Evolutionary conservation across 1,140 invertebrate genomes (phyloP).

Genomic region (Brachionus manjavacas): DNA sequence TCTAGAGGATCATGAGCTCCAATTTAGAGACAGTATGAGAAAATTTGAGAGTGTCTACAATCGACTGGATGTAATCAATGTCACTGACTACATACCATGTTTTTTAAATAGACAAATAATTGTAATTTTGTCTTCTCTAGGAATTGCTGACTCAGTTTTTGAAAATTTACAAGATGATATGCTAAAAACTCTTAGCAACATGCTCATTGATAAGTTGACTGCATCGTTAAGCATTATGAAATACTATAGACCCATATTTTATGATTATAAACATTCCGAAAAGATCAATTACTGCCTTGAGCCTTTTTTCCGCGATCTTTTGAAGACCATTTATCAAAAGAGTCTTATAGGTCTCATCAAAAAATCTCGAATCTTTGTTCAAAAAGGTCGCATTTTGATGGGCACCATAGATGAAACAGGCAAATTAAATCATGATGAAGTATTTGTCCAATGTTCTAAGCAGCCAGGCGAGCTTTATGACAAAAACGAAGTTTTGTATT

Average conservation of each 20-base stretch:
- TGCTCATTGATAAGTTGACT: neutral
- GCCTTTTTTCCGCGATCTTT: neutral
- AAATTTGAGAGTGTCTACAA: constrained; percentile 47
- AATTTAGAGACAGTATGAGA: constrained; percentile 48
- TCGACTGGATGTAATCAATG: neutral
- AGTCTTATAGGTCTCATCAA: neutral
- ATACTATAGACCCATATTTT: neutral
- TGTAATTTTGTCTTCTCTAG: neutral
- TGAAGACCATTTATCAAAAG: neutral
- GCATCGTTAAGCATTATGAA: neutral
- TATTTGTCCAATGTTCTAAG: constrained; percentile 20
- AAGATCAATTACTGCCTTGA: neutral
- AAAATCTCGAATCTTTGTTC: constrained; percentile 13
- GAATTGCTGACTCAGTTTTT: neutral
- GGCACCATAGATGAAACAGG: constrained; percentile 4
- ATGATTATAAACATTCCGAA: neutral
- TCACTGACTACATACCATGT: constrained; percentile 6
- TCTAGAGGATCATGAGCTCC: constrained; percentile 44
- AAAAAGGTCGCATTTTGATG: neutral
- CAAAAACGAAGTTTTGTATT: neutral
- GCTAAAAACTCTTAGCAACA: neutral
- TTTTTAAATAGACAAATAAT: constrained; percentile 33
- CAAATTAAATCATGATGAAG: neutral
- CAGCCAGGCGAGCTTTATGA: neutral
- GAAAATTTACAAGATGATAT: neutral